Conservation (phyloP, 23 tunicate genomes). For the Botrylloides violaceus region DNA sequence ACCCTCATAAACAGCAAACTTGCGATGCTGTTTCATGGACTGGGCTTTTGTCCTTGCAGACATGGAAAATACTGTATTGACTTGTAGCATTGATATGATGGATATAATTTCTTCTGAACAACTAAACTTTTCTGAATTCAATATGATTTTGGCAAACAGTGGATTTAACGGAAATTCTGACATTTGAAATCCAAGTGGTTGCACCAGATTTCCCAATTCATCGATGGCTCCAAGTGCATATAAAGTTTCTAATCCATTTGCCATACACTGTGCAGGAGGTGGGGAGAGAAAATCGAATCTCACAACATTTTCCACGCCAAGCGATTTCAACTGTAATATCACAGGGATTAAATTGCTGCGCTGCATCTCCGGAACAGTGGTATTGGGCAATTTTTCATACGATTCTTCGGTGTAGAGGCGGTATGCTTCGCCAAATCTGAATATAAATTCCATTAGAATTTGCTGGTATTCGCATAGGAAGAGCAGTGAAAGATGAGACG, state of each 20-base stretch:
- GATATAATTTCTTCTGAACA: slow-evolving; percentile 75
- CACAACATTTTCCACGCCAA: slow-evolving; percentile 83
- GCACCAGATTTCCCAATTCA: slow-evolving; percentile 41
- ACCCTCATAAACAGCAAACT: slow-evolving; percentile 79
- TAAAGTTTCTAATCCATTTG: slow-evolving; percentile 52
- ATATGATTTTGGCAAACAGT: slow-evolving; percentile 67
- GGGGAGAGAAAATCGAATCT: slow-evolving; percentile 77
- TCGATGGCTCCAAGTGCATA: slow-evolving; percentile 77
- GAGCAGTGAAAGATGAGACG: no score
- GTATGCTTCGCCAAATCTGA: slow-evolving; percentile 63
- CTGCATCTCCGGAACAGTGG: slow-evolving; percentile 86
- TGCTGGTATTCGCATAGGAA: no score
- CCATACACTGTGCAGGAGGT: slow-evolving; percentile 86
- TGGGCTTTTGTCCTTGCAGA: slow-evolving; percentile 33
- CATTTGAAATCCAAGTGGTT: slow-evolving; percentile 49
- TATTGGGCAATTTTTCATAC: slow-evolving; percentile 16
- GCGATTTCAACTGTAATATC: slow-evolving; percentile 59
- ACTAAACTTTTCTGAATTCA: slow-evolving; percentile 49
- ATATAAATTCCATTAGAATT: no score
- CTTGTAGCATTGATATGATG: slow-evolving; percentile 72
- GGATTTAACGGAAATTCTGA: slow-evolving; percentile 89
- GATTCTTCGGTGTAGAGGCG: slow-evolving; percentile 65
- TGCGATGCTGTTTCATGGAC: slow-evolving; percentile 58
- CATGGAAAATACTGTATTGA: slow-evolving; percentile 30
- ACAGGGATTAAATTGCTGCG: slow-evolving; percentile 48